Percentiles rank a stretch among this genome's conserved stretches.
phyloP scores from a whole-genome alignment of 2,888 invertebrate species.

The Exephanes ischioxanthus region DNA sequence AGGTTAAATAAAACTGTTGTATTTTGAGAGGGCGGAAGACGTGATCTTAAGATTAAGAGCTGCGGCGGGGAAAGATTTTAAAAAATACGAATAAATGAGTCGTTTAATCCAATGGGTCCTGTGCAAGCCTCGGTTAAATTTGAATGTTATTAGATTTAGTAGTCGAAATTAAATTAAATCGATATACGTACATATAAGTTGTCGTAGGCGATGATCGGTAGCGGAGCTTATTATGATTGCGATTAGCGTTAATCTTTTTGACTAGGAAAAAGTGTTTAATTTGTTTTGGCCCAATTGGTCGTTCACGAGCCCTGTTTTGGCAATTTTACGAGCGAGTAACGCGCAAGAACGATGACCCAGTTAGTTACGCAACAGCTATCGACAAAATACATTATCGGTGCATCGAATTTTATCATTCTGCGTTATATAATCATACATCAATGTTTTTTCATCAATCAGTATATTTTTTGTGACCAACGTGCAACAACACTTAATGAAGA shows the following conservation, averaged over 20 bases:
- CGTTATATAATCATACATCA: not conserved
- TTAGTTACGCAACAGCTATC: not conserved
- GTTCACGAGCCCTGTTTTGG: slow-evolving; percentile 13
- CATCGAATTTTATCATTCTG: not conserved
- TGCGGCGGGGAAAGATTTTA: slow-evolving; percentile 53
- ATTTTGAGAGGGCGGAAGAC: slow-evolving; percentile 66
- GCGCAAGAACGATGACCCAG: slow-evolving; percentile 15
- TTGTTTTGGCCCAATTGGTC: slow-evolving; percentile 49
- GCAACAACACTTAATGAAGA: not conserved
- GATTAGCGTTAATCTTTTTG: slow-evolving; percentile 53
- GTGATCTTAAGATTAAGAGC: slow-evolving; percentile 62
- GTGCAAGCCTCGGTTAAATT: slow-evolving; percentile 82
- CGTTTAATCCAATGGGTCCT: slow-evolving; percentile 81
- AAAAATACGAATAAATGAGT: slow-evolving; percentile 65
- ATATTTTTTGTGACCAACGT: not conserved
- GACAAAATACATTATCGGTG: not conserved
- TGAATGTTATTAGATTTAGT: slow-evolving; percentile 78
- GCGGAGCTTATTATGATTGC: slow-evolving; percentile 57
- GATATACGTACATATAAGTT: slow-evolving; percentile 57
- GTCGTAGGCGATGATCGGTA: slow-evolving; percentile 56
- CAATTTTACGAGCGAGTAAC: slow-evolving; percentile 26
- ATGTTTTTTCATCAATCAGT: not conserved
- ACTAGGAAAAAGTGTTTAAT: slow-evolving; percentile 60
- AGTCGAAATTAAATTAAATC: slow-evolving; percentile 76
- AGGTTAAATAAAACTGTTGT: slow-evolving; percentile 73